phyloP scores from a whole-genome alignment of 2,113 vertebrate species.

The Pogona vitticeps region DNA sequence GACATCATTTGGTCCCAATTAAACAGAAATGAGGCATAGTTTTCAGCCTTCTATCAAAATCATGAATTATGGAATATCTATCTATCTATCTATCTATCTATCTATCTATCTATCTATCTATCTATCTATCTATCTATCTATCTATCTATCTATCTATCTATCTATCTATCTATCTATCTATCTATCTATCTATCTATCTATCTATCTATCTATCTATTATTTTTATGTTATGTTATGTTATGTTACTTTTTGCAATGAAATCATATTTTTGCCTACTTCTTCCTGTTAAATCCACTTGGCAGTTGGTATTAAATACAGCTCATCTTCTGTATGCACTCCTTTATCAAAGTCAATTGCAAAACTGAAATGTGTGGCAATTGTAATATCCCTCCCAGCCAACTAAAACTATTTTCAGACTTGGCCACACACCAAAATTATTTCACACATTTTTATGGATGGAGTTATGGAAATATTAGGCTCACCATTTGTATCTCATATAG shows the following conservation, averaged over 20 bases:
- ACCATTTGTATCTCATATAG: neutral
- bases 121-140: no score
- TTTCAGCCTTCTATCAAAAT: slow-evolving; percentile 61
- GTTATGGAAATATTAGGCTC: neutral
- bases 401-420: slow-evolving; percentile 63
- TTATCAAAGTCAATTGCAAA: slow-evolving; percentile 68
- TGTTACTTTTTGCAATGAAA: slow-evolving; percentile 46
- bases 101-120: no score
- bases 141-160: no score
- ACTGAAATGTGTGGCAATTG: slow-evolving; percentile 60
- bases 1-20: slow-evolving; percentile 62
- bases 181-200: no score
- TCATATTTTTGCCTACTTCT: slow-evolving; percentile 12
- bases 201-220: no score
- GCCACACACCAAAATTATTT: slow-evolving; percentile 43
- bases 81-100: no score
- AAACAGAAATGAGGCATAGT: slow-evolving; percentile 69
- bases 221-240: no score
- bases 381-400: slow-evolving; percentile 47
- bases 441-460: slow-evolving; percentile 11
- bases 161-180: no score
- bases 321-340: slow-evolving; percentile 66
- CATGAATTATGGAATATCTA: slow-evolving; percentile 77
- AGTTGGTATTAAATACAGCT: slow-evolving; percentile 76
- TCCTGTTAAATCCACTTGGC: slow-evolving; percentile 41